phyloP scores from a whole-genome alignment of 2,797 vertebrate species.

The Clarias laeviceps region DNA sequence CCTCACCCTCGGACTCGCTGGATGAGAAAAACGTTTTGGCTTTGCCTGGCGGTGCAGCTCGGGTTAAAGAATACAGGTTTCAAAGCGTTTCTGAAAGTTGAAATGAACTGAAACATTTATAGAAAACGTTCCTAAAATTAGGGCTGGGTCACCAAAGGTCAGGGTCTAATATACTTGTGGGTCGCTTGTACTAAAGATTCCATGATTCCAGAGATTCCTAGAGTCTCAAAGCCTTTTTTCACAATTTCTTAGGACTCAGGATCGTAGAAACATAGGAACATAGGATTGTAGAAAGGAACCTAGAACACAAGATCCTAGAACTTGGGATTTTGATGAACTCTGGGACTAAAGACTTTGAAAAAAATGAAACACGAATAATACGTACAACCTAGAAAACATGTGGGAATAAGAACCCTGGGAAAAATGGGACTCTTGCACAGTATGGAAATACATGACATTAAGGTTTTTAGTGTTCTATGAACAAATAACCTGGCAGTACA shows the following conservation, averaged over 20 bases:
- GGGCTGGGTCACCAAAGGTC: background rate
- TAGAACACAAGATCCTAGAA: background rate
- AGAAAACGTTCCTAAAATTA: background rate
- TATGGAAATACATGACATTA: background rate
- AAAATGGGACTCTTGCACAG: too few relatives aligned
- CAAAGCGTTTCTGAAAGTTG: background rate
- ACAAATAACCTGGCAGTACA: background rate
- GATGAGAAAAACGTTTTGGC: constrained; percentile 94
- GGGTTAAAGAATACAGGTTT: constrained; percentile 79
- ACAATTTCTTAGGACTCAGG: background rate
- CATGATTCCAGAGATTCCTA: background rate
- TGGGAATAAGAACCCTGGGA: background rate
- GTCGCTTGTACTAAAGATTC: background rate
- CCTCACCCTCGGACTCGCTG: constrained; percentile 95
- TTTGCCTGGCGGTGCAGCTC: constrained; percentile 83
- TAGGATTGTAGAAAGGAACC: background rate
- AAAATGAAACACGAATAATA: background rate
- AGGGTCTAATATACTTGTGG: background rate
- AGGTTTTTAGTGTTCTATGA: background rate
- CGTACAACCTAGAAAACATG: background rate
- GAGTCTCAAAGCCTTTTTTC: background rate
- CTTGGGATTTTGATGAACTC: background rate
- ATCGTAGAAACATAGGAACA: background rate
- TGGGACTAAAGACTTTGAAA: background rate
- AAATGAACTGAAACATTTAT: background rate